These are phyloP conservation scores for Takifugu rubripes DNA, from an alignment of 2,797 vertebrate species.

Conservation along the genomic window DNA sequence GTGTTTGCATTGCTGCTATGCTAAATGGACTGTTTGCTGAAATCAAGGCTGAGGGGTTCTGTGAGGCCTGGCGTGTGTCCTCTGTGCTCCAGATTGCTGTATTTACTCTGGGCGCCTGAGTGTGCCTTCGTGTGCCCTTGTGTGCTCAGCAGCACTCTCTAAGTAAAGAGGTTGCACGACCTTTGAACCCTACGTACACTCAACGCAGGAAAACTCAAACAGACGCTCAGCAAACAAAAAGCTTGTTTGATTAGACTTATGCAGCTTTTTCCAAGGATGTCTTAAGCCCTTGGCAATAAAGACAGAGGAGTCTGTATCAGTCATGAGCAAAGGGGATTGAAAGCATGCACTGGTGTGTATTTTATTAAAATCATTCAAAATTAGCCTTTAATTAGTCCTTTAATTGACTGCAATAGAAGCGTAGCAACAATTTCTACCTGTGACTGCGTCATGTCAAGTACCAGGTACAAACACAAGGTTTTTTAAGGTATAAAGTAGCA, in stretches of 20 bases:
- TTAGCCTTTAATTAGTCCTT: too few species aligned
- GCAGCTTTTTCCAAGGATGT: conserved; percentile 61
- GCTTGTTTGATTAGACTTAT: conserved; percentile 70
- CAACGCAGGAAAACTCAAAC: conserved; percentile 74
- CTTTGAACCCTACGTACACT: conserved; percentile 74
- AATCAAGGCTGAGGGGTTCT: conserved; percentile 65
- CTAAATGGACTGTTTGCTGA: conserved; percentile 69
- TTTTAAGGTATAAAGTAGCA: too few species aligned
- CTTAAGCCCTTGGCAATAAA: conserved; percentile 33
- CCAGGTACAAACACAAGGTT: too few species aligned
- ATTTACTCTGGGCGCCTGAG: conserved; percentile 68
- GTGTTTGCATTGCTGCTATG: conserved; percentile 49
- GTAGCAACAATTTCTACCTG: too few species aligned
- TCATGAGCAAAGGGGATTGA: not conserved
- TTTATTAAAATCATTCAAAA: too few species aligned
- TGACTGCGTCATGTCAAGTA: too few species aligned
- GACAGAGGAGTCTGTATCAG: conserved; percentile 27
- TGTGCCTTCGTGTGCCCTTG: conserved; percentile 66
- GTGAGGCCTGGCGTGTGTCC: conserved; percentile 67
- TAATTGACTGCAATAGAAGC: too few species aligned
- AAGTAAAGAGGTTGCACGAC: conserved; percentile 74
- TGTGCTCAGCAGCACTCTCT: conserved; percentile 68
- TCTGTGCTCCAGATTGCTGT: conserved; percentile 70
- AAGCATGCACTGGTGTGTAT: too few species aligned
- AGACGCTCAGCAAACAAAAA: conserved; percentile 70